These are phyloP conservation scores for Phrynocephalus vlangalii DNA, from an alignment of 2,797 vertebrate genomes.

Conservation along the genomic window DNA sequence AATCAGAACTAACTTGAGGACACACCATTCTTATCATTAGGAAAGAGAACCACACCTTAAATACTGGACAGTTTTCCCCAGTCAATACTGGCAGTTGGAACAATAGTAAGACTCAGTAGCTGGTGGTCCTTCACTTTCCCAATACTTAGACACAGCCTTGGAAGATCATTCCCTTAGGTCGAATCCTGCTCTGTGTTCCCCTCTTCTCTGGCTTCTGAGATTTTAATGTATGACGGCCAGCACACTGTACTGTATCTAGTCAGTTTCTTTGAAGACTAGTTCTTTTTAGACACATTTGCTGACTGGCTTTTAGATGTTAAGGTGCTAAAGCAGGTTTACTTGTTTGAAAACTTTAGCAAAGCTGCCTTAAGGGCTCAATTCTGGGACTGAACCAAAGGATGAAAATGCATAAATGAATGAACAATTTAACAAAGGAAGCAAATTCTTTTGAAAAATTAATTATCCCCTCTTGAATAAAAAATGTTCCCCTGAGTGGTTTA, in stretches of 20 bases:
- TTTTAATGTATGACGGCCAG: not conserved
- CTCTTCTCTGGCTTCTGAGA: not conserved
- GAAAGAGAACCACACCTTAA: too few species aligned
- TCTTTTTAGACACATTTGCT: not conserved
- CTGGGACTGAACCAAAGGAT: not conserved
- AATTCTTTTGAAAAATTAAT: not conserved
- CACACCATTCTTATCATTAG: too few species aligned
- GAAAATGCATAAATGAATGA: not conserved
- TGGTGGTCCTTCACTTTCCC: too few species aligned
- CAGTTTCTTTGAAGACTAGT: not conserved
- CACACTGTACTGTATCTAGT: too few species aligned
- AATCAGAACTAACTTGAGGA: too few species aligned
- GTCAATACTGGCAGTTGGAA: too few species aligned
- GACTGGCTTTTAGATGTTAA: too few species aligned
- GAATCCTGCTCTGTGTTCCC: not conserved
- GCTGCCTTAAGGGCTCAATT: not conserved
- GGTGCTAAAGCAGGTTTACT: not conserved
- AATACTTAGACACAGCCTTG: not conserved
- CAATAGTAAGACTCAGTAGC: too few species aligned
- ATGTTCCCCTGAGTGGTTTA: not conserved
- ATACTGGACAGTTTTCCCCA: too few species aligned
- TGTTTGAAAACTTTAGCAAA: not conserved
- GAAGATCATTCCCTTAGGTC: not conserved
- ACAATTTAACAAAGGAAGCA: not conserved
- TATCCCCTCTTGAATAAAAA: not conserved